phyloP scores from a whole-genome alignment of 2,888 invertebrate species.

The Dynastes grantii region DNA sequence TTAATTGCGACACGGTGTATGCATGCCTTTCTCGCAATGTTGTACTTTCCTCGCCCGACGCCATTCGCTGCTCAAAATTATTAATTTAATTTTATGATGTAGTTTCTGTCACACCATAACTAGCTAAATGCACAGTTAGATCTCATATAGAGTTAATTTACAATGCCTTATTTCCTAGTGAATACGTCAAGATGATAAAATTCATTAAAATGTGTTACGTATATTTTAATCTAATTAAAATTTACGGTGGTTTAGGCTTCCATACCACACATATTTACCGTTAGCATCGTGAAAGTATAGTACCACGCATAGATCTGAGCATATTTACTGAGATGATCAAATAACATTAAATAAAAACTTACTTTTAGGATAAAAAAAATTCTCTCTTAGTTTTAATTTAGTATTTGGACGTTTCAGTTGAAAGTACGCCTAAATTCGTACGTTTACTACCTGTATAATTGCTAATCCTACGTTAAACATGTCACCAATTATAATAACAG shows the following conservation, averaged over 20 bases:
- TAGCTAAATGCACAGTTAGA: not conserved
- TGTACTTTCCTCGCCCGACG: too few species aligned
- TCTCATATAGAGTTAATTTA: not conserved
- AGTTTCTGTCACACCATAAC: not conserved
- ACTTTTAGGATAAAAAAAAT: not conserved
- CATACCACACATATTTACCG: constrained; percentile 15
- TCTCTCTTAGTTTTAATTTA: constrained; percentile 14
- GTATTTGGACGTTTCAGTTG: constrained; percentile 32
- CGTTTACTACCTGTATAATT: constrained; percentile 34
- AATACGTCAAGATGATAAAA: constrained; percentile 18
- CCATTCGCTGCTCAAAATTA: too few species aligned
- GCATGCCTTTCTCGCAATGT: not conserved
- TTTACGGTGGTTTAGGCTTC: constrained; percentile 21
- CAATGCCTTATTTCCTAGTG: not conserved
- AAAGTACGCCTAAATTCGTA: constrained; percentile 30
- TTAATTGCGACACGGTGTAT: not conserved
- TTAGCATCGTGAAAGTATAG: constrained; percentile 25
- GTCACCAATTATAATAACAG: constrained; percentile 46
- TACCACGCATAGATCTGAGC: constrained; percentile 3
- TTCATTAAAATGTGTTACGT: constrained; percentile 13
- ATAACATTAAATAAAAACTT: constrained; percentile 1
- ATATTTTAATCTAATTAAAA: constrained; percentile 40
- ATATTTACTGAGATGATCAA: constrained; percentile 23
- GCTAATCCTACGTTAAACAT: constrained; percentile 35
- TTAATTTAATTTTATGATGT: too few species aligned